These are phyloP conservation scores for Leptura quadrifasciata DNA, from an alignment of 2,888 invertebrate genomes.

Conservation along the genomic window DNA sequence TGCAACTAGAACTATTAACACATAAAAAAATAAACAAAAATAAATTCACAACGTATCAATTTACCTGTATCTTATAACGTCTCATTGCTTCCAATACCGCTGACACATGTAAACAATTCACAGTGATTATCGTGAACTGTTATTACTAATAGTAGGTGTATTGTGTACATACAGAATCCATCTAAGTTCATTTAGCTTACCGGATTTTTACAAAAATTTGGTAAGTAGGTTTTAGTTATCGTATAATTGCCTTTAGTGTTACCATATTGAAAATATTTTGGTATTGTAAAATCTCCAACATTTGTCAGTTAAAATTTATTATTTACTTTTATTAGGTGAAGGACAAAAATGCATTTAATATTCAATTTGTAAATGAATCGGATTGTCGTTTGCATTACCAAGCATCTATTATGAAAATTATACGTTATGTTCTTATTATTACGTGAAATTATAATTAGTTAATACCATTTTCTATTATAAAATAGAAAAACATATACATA, in stretches of 20 bases:
- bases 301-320: too few relatives aligned
- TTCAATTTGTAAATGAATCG: background rate
- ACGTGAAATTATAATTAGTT: background rate
- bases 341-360: background rate
- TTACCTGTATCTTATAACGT: background rate
- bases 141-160: background rate
- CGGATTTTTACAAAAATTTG: background rate
- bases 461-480: background rate
- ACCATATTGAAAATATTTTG: too few relatives aligned
- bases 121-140: background rate
- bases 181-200: background rate
- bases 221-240: background rate
- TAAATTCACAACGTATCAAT: background rate
- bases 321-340: conserved; percentile 1
- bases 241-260: background rate
- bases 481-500: background rate
- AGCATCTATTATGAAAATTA: background rate
- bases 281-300: too few relatives aligned
- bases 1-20: background rate
- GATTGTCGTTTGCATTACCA: background rate
- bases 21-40: background rate
- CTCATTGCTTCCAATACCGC: background rate
- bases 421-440: background rate
- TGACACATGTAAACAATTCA: conserved; percentile 4
- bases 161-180: conserved; percentile 1